phyloP scores from a whole-genome alignment of 2,113 vertebrate genomes.

The Ciconia boyciana region DNA sequence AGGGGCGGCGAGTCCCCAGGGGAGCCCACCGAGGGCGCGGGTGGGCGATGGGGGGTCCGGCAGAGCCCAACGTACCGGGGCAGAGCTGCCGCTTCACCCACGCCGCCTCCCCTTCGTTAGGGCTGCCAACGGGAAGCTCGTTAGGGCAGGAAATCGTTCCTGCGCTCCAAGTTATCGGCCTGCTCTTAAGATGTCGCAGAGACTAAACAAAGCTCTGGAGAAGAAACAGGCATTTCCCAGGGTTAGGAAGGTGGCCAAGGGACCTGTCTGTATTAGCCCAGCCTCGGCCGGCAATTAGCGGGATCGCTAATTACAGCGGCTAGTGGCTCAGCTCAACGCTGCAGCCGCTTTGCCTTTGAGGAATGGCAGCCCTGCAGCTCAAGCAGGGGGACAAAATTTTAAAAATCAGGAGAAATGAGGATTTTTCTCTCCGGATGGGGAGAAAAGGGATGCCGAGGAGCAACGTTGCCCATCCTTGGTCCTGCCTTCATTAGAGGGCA shows the following conservation, averaged over 20 bases:
- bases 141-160: constrained; percentile 43
- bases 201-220: constrained; percentile 21
- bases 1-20: not conserved
- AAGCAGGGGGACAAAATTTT: too few relatives aligned
- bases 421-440: not conserved
- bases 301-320: not conserved
- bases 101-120: not conserved
- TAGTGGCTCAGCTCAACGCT: not conserved
- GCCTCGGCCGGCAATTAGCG: constrained; percentile 35
- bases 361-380: fast-evolving
- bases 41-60: not conserved
- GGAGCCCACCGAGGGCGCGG: not conserved
- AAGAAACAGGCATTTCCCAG: not conserved
- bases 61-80: not conserved
- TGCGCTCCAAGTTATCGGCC: not conserved
- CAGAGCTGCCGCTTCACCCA: not conserved
- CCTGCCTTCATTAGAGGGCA: not conserved
- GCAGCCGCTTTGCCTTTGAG: not conserved
- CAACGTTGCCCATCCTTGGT: not conserved
- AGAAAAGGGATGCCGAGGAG: not conserved
- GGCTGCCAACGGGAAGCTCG: not conserved
- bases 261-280: not conserved
- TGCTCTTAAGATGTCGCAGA: constrained; percentile 7
- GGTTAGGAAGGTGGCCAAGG: not conserved
- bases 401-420: not conserved